Conservation (phyloP, 2,888 invertebrate genomes). For the Bombylius major region DNA sequence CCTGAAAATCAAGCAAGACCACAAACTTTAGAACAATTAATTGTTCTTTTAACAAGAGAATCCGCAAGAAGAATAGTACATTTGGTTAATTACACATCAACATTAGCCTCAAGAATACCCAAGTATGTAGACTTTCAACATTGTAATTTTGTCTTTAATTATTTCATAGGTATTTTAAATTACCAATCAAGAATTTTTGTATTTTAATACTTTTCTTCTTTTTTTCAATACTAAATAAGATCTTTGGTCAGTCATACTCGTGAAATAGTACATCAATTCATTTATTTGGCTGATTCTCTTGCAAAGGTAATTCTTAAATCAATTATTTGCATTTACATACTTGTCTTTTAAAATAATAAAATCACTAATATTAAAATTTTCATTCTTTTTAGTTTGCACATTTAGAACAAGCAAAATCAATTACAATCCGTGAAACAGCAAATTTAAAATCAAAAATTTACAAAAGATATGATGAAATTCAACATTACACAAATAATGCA, state of each 20-base stretch:
- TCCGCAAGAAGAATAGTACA: constrained; percentile 65
- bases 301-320: constrained; percentile 43
- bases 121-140: constrained; percentile 29
- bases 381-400: constrained; percentile 40
- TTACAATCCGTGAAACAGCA: constrained; percentile 42
- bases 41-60: constrained; percentile 65
- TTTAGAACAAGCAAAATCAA: constrained; percentile 43
- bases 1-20: constrained; percentile 78
- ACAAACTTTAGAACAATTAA: constrained; percentile 60
- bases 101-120: constrained; percentile 46
- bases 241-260: constrained; percentile 42
- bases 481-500: constrained; percentile 11
- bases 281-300: constrained; percentile 47
- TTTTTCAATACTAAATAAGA: constrained; percentile 25
- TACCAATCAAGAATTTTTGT: too few species aligned
- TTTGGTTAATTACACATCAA: constrained; percentile 57
- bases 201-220: constrained; percentile 2
- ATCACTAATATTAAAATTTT: too few species aligned
- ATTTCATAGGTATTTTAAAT: not conserved
- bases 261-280: constrained; percentile 44
- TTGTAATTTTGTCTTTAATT: not conserved
- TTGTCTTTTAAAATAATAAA: too few species aligned
- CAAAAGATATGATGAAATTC: constrained; percentile 8
- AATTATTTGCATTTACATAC: too few species aligned
- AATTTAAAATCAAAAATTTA: constrained; percentile 1